Evolutionary conservation across 2,888 invertebrate species (phyloP).

Genomic region (Slavum lentiscoides): DNA sequence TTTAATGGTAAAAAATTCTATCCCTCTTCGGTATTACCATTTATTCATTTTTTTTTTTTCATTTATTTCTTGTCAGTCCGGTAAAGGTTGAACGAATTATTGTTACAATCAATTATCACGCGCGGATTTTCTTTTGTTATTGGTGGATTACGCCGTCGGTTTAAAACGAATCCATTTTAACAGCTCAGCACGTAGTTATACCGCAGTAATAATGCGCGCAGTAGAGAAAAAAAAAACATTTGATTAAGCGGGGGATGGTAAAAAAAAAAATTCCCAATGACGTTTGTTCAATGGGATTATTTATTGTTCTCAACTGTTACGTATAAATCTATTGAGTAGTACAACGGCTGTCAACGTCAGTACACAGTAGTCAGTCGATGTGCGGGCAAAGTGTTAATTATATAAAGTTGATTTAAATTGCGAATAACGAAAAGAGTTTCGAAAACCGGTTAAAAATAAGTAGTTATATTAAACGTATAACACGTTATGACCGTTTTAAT

Average conservation of each 20-base stretch:
- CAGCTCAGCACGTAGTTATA: background rate
- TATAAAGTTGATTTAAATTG: no score
- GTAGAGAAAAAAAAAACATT: background rate
- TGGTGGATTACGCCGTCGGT: background rate
- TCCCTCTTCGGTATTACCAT: background rate
- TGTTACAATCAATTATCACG: conserved; percentile 39
- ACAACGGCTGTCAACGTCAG: background rate
- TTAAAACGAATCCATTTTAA: conserved; percentile 17
- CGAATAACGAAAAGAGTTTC: no score
- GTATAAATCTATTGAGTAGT: background rate
- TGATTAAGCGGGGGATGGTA: background rate
- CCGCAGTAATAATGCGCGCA: background rate
- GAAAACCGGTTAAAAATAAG: no score
- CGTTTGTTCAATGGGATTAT: background rate
- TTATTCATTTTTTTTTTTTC: conserved; percentile 10
- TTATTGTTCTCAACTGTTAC: conserved; percentile 5
- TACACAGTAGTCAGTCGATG: background rate
- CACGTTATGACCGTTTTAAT: no score
- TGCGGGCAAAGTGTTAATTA: no score
- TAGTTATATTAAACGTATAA: no score
- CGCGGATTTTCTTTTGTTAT: conserved; percentile 30
- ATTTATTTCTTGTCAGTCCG: background rate
- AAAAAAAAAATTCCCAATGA: conserved; percentile 3
- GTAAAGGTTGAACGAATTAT: conserved; percentile 15
- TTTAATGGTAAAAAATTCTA: background rate